Evolutionary conservation across 2,113 vertebrate genomes (phyloP).

Genomic region (Arothron firmamentum): DNA sequence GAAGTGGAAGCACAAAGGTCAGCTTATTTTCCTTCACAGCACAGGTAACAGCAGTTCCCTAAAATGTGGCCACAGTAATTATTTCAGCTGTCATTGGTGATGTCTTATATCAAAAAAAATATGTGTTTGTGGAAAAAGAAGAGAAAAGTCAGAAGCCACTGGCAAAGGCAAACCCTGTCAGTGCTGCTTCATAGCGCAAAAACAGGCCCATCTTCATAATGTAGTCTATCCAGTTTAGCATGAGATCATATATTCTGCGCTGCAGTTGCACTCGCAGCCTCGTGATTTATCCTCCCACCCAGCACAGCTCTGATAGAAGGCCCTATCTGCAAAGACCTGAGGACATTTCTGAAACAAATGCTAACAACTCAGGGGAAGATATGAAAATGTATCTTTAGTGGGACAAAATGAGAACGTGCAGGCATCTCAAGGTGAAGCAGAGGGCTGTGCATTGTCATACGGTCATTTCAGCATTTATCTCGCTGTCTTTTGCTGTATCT

Average conservation of each 20-base stretch:
- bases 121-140: too few species aligned
- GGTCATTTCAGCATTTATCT: slow-evolving; percentile 65
- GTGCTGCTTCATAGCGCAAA: slow-evolving; percentile 4
- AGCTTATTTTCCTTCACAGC: too few species aligned
- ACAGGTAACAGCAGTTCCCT: too few species aligned
- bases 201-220: slow-evolving; percentile 23
- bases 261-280: slow-evolving; percentile 29
- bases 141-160: too few species aligned
- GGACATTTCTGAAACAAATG: slow-evolving; percentile 47
- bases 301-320: slow-evolving; percentile 23
- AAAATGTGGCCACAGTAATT: too few species aligned
- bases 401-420: slow-evolving; percentile 14
- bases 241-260: slow-evolving; percentile 34
- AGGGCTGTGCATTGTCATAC: slow-evolving; percentile 54
- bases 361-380: slow-evolving; percentile 53
- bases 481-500: slow-evolving; percentile 55
- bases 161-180: not conserved
- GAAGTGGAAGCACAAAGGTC: too few species aligned
- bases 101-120: too few species aligned
- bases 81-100: too few species aligned
- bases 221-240: slow-evolving; percentile 13
- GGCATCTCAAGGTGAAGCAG: slow-evolving; percentile 56
- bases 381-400: slow-evolving; percentile 51
- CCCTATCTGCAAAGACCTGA: slow-evolving; percentile 47
- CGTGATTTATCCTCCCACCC: slow-evolving; percentile 58